Evolutionary conservation across 2,797 vertebrate genomes (phyloP).

Genomic region (Podarcis siculus): DNA sequence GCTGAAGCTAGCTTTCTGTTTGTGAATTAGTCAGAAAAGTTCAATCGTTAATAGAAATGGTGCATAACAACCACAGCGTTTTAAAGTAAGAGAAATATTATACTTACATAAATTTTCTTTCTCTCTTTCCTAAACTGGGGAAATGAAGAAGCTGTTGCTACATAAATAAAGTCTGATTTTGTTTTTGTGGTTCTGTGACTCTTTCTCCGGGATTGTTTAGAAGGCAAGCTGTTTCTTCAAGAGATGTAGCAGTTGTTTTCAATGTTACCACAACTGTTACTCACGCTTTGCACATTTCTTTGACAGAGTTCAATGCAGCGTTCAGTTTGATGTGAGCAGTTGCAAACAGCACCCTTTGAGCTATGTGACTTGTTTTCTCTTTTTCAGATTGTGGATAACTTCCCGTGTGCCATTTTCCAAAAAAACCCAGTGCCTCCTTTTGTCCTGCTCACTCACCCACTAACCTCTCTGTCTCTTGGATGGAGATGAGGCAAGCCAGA

Average conservation of each 20-base stretch:
- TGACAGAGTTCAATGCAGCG: background rate
- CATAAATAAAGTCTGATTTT: background rate
- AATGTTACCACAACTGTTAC: background rate
- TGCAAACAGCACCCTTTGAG: background rate
- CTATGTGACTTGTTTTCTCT: background rate
- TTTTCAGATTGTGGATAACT: no score
- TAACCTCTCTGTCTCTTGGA: no score
- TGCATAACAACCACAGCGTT: background rate
- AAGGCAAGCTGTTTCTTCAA: constrained; percentile 1
- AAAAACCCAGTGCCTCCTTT: no score
- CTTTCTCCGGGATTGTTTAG: constrained; percentile 1
- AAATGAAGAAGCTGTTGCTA: background rate
- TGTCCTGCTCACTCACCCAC: no score
- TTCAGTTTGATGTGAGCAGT: background rate
- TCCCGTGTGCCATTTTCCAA: no score
- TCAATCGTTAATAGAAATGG: background rate
- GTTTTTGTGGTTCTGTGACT: background rate
- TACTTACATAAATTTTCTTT: no score
- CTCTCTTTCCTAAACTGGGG: no score
- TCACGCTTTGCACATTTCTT: background rate
- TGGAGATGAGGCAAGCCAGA: no score
- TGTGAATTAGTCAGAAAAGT: background rate
- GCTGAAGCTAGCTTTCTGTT: no score
- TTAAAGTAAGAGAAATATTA: background rate
- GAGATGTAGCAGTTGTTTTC: background rate